A percentile compares a stretch with the other conserved stretches of the same genome.
Conservation (phyloP, 2,113 vertebrate species). For the Vanacampus margaritifer region DNA sequence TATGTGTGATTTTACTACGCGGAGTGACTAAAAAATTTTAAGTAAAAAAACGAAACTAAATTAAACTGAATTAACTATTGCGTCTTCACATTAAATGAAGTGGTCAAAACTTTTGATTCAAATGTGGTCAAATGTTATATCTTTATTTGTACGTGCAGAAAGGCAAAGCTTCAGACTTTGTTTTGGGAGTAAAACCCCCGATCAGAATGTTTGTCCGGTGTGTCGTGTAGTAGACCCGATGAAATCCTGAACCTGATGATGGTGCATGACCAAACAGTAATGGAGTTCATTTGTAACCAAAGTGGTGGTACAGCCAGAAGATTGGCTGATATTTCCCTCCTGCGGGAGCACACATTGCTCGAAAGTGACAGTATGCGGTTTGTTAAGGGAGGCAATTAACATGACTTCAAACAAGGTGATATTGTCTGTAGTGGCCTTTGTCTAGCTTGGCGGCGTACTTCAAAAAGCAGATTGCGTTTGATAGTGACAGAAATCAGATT, state of each 20-base stretch:
- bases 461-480: conserved; percentile 22
- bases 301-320: not conserved
- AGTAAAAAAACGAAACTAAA: not conserved
- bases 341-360: not conserved
- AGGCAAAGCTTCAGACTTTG: not conserved
- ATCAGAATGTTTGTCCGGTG: not conserved
- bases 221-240: not conserved
- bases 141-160: not conserved
- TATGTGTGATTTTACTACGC: not conserved
- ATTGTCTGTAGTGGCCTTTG: conserved; percentile 19
- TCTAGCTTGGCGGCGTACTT: conserved; percentile 32
- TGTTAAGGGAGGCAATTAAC: conserved; percentile 27
- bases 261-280: not conserved
- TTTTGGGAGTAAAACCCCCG: not conserved
- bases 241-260: not conserved
- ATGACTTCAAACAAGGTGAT: conserved; percentile 38
- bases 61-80: conserved; percentile 7
- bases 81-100: conserved; percentile 21
- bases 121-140: not conserved
- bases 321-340: not conserved
- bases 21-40: not conserved
- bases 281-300: not conserved
- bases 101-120: not conserved
- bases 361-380: not conserved
- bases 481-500: conserved; percentile 31